A percentile compares a stretch with the other conserved stretches of the same genome.
These are phyloP conservation scores for Arrhopalites spinosus DNA, from an alignment of 2,888 invertebrate genomes.

Conservation along the genomic window DNA sequence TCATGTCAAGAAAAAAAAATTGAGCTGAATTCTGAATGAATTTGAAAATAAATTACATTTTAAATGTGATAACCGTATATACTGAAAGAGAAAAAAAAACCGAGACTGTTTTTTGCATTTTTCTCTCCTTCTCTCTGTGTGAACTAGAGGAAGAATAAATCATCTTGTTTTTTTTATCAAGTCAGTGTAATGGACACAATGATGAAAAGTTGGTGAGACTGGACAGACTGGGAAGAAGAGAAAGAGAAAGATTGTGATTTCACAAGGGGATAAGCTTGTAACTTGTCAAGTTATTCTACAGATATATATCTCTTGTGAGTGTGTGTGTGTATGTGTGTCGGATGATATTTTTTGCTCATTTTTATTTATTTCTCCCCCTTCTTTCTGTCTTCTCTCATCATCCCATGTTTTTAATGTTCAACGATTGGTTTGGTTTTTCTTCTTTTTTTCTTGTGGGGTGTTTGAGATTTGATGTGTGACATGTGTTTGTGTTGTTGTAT, in stretches of 20 bases:
- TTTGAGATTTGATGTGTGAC: slow-evolving; percentile 27
- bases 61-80: background rate
- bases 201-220: background rate
- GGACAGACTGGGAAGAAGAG: background rate
- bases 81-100: background rate
- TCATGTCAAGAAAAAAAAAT: too few species aligned
- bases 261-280: slow-evolving; percentile 1
- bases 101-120: background rate
- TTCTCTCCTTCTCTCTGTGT: background rate
- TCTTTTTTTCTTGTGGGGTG: background rate
- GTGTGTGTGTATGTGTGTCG: too few species aligned
- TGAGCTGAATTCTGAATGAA: too few species aligned
- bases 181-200: background rate
- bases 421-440: background rate
- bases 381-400: background rate
- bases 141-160: background rate
- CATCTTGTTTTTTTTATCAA: background rate
- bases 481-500: slow-evolving; percentile 28
- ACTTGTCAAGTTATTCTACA: slow-evolving; percentile 27
- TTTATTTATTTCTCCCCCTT: too few species aligned
- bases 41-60: too few species aligned
- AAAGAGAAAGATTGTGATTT: background rate
- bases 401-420: background rate
- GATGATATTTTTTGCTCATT: too few species aligned
- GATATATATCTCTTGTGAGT: too few species aligned